Conservation (phyloP, 2,113 vertebrate genomes). For the Vidua macroura region DNA sequence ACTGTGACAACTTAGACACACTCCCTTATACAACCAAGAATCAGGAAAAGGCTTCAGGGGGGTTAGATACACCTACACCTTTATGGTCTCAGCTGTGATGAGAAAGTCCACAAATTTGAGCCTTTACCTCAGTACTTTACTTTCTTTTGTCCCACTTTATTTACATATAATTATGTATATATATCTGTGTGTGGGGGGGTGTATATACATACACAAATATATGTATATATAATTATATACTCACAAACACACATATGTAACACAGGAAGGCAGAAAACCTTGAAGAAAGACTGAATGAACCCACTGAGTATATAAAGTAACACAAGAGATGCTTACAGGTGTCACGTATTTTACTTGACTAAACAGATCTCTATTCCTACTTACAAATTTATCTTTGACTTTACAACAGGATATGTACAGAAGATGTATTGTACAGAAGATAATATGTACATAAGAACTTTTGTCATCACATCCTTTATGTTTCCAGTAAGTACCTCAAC, state of each 20-base stretch:
- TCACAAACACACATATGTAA: background rate
- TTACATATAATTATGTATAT: background rate
- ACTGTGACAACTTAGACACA: background rate
- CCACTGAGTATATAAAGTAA: background rate
- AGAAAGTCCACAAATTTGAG: background rate
- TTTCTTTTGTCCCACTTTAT: background rate
- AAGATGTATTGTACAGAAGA: too few relatives aligned
- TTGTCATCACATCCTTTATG: conserved; percentile 39
- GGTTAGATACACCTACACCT: background rate
- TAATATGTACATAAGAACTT: background rate
- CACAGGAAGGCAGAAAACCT: background rate
- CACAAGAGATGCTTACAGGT: background rate
- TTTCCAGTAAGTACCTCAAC: conserved; percentile 61
- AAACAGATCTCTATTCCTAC: background rate
- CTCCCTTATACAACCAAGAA: background rate
- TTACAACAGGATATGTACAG: conserved; percentile 40
- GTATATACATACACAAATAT: background rate
- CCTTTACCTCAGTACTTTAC: background rate
- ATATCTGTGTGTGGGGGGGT: too few relatives aligned
- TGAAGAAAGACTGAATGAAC: background rate
- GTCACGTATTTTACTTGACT: background rate
- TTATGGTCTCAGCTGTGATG: background rate
- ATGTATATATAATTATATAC: background rate
- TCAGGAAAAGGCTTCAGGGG: background rate
- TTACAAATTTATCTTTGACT: background rate